A percentile compares a stretch with the other conserved stretches of the same genome.
Conservation (phyloP, 2,797 vertebrate genomes). For the Acrossocheilus wenchowensis region DNA sequence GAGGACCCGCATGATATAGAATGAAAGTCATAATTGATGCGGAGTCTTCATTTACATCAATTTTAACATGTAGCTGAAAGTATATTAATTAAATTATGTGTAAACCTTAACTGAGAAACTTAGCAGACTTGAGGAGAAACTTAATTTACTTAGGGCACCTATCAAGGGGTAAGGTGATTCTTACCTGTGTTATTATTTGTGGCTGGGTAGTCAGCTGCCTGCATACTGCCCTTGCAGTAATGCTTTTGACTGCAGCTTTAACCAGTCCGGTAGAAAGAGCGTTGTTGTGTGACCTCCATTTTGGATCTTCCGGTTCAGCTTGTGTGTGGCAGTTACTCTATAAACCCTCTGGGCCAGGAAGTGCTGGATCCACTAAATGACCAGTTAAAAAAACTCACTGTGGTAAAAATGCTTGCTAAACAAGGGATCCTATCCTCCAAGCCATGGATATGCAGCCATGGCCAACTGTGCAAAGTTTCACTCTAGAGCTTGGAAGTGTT, state of each 20-base stretch:
- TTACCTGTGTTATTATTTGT: conserved; percentile 97
- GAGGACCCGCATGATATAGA: not conserved
- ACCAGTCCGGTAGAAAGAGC: conserved; percentile 80
- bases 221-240: conserved; percentile 92
- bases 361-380: conserved; percentile 14
- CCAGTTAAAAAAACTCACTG: conserved; percentile 1
- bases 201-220: conserved; percentile 94
- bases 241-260: conserved; percentile 79
- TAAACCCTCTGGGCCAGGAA: conserved; percentile 26
- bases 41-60: not conserved
- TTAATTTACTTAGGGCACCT: not conserved
- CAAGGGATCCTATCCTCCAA: conserved; percentile 75
- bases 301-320: conserved; percentile 70
- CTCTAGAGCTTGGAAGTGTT: conserved; percentile 22
- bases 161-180: not conserved
- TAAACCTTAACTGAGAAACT: not conserved
- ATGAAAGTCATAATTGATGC: not conserved
- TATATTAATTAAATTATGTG: not conserved
- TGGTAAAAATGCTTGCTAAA: conserved; percentile 24
- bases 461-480: conserved; percentile 19
- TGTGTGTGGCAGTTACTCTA: conserved; percentile 25
- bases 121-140: not conserved
- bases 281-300: conserved; percentile 89
- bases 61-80: not conserved
- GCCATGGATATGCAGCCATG: conserved; percentile 81